Evolutionary conservation across 2,797 vertebrate genomes (phyloP).

Genomic region (Gastrophryne carolinensis): DNA sequence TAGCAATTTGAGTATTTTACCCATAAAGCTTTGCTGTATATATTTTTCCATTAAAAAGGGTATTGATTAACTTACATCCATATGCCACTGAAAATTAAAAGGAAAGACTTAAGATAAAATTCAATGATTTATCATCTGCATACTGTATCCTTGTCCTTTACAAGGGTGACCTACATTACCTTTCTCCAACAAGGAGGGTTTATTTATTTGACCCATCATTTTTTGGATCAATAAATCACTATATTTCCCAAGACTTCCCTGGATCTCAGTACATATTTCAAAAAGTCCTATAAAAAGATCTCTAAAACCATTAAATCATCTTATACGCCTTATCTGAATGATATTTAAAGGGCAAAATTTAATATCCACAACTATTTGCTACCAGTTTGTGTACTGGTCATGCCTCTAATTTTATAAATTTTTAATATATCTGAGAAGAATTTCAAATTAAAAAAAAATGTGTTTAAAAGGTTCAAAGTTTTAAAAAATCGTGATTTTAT

Average conservation of each 20-base stretch:
- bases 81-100: not conserved
- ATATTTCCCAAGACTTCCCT: not conserved
- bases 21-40: no score
- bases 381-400: no score
- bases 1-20: no score
- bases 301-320: not conserved
- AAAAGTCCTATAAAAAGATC: not conserved
- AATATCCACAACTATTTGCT: no score
- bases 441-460: no score
- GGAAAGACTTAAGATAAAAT: not conserved
- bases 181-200: not conserved
- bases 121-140: conserved; percentile 16
- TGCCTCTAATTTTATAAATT: no score
- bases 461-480: no score
- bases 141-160: conserved; percentile 2
- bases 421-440: no score
- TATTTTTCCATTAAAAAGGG: no score
- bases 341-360: not conserved
- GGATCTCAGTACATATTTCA: not conserved
- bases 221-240: conserved; percentile 12
- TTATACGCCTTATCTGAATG: no score
- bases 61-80: no score
- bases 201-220: not conserved
- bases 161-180: not conserved
- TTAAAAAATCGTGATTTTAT: no score